phyloP scores from a whole-genome alignment of 2,113 vertebrate species.

The Pogona vitticeps region DNA sequence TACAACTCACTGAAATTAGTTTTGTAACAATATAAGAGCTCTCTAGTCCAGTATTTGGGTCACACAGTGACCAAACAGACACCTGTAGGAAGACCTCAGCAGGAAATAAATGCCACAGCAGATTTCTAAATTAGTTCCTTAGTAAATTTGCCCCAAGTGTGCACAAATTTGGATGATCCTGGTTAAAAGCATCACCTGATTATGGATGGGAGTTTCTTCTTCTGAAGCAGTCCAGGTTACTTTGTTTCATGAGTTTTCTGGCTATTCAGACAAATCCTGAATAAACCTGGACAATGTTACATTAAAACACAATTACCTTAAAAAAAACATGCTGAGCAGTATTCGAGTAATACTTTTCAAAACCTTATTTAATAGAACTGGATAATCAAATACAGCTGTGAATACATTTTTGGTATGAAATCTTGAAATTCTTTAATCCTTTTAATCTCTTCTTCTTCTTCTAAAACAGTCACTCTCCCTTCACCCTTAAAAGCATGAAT shows the following conservation, averaged over 20 bases:
- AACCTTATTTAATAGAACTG: conserved; percentile 93
- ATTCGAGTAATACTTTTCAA: not conserved
- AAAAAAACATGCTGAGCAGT: not conserved
- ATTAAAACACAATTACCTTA: not conserved
- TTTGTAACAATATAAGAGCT: not conserved
- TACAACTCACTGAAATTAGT: not conserved
- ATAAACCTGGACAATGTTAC: not conserved
- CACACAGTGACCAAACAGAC: not conserved
- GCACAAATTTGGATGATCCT: not conserved
- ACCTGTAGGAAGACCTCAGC: too few relatives aligned
- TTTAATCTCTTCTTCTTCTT: conserved; percentile 87
- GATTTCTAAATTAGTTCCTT: too few relatives aligned
- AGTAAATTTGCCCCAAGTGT: not conserved
- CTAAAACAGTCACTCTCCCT: conserved; percentile 91
- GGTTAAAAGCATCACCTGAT: too few relatives aligned
- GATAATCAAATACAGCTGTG: conserved; percentile 91
- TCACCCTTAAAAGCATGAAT: conserved; percentile 79
- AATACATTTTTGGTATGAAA: conserved; percentile 93
- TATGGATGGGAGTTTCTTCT: too few relatives aligned
- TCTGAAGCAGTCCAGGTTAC: too few relatives aligned
- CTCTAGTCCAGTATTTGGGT: not conserved
- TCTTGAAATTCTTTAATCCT: conserved; percentile 89
- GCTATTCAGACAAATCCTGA: not conserved
- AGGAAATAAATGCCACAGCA: too few relatives aligned
- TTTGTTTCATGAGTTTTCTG: not conserved